phyloP scores from a whole-genome alignment of 2,113 vertebrate genomes.

The Pogonocichla stellata region DNA sequence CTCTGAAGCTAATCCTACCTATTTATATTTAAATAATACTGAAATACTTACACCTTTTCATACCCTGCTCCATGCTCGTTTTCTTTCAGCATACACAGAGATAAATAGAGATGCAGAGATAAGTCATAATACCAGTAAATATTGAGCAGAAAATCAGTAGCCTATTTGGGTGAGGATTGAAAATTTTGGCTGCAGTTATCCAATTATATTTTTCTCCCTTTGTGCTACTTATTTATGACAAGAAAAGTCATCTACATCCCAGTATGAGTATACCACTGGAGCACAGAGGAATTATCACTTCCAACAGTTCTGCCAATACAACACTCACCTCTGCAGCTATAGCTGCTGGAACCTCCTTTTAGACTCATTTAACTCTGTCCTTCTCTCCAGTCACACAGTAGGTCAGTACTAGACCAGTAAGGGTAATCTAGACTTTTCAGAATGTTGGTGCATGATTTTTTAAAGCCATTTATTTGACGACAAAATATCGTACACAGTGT shows the following conservation, averaged over 20 bases:
- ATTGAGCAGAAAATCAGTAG: background rate
- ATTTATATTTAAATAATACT: background rate
- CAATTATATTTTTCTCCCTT: background rate
- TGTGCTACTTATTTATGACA: background rate
- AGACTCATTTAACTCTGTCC: background rate
- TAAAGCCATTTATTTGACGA: background rate
- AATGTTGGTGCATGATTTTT: background rate
- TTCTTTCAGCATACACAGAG: background rate
- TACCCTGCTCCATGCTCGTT: background rate
- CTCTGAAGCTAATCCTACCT: background rate
- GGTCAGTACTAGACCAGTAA: background rate
- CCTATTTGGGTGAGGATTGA: background rate
- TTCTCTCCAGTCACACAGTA: background rate
- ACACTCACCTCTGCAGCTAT: background rate
- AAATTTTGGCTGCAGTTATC: background rate
- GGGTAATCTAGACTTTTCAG: background rate
- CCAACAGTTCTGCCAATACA: background rate
- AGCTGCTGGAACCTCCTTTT: background rate
- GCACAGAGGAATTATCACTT: background rate
- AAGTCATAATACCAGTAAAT: background rate
- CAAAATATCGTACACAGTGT: background rate
- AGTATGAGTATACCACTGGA: background rate
- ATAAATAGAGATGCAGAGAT: background rate
- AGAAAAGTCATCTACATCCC: background rate
- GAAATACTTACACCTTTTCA: background rate